phyloP scores from a whole-genome alignment of 92 coral and sea anemone genomes.

The Epizoanthus ramosus region DNA sequence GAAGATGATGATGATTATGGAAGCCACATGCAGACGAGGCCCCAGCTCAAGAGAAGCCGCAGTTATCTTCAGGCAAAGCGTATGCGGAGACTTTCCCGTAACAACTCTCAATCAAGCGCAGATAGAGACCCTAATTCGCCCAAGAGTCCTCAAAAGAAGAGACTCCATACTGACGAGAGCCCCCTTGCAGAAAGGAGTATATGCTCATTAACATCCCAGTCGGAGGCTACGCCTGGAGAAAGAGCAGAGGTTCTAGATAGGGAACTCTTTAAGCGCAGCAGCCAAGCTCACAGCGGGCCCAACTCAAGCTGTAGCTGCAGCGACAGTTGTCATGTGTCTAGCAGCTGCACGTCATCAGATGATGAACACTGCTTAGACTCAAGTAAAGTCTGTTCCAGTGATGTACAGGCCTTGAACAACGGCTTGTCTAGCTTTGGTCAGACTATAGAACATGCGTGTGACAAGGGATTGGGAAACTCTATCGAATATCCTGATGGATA shows the following conservation, averaged over 20 bases:
- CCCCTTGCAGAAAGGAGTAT: constrained; percentile 24
- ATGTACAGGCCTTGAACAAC: background rate
- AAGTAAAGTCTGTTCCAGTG: constrained; percentile 32
- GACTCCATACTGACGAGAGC: constrained; percentile 37
- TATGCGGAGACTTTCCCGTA: constrained; percentile 49
- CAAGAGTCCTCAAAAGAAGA: constrained; percentile 48
- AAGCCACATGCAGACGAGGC: constrained; percentile 39
- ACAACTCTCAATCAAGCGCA: constrained; percentile 66
- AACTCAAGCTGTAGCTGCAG: constrained; percentile 54
- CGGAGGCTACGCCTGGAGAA: constrained; percentile 19
- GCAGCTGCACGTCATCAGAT: constrained; percentile 66
- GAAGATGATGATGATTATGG: constrained; percentile 53
- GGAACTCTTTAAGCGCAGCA: background rate
- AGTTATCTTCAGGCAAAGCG: constrained; percentile 52
- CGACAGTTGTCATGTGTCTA: constrained; percentile 61
- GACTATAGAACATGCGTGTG: constrained; percentile 1
- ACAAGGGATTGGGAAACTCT: constrained; percentile 10
- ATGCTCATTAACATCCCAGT: constrained; percentile 22
- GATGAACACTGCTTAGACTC: constrained; percentile 39
- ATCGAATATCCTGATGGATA: background rate
- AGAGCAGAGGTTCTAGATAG: background rate
- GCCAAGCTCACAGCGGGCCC: constrained; percentile 47
- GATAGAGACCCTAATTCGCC: constrained; percentile 60
- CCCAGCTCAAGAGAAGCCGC: constrained; percentile 55
- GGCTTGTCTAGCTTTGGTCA: background rate